phyloP scores from a whole-genome alignment of 2,888 invertebrate genomes.

The Acleris laterana region DNA sequence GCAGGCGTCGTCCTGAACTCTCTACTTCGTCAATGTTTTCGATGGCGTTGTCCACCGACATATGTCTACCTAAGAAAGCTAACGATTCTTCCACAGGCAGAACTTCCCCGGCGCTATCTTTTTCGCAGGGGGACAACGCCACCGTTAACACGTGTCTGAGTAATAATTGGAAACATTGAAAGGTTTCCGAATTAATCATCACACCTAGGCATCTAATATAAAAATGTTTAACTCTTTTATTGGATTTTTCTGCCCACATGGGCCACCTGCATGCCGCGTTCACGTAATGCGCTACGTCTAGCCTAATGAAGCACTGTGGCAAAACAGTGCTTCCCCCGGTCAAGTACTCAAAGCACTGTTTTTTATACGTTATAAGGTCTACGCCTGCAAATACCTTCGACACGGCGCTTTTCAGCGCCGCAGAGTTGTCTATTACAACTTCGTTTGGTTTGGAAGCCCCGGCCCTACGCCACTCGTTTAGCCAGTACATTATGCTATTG shows the following conservation, averaged over 20 bases:
- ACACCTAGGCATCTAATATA: background rate
- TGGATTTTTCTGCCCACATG: background rate
- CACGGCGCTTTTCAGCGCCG: conserved; percentile 5
- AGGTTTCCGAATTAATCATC: background rate
- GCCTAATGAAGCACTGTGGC: background rate
- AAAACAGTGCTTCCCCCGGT: background rate
- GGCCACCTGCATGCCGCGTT: conserved; percentile 1
- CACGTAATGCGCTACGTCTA: conserved; percentile 1
- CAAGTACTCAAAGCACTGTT: background rate
- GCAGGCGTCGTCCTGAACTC: no score
- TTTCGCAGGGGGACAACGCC: background rate
- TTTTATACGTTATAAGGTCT: background rate
- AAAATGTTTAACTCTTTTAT: background rate
- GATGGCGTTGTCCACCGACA: background rate
- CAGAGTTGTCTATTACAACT: conserved; percentile 7
- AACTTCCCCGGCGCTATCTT: background rate
- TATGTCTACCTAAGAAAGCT: background rate
- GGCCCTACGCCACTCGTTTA: conserved; percentile 7
- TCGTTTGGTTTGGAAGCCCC: conserved; percentile 8
- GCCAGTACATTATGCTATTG: conserved; percentile 1
- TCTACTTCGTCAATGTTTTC: background rate
- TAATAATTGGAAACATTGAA: background rate
- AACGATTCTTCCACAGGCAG: conserved; percentile 2
- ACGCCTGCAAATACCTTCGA: background rate
- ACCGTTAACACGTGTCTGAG: background rate